Conservation (phyloP, 2,888 invertebrate species). For the Aelia acuminata region DNA sequence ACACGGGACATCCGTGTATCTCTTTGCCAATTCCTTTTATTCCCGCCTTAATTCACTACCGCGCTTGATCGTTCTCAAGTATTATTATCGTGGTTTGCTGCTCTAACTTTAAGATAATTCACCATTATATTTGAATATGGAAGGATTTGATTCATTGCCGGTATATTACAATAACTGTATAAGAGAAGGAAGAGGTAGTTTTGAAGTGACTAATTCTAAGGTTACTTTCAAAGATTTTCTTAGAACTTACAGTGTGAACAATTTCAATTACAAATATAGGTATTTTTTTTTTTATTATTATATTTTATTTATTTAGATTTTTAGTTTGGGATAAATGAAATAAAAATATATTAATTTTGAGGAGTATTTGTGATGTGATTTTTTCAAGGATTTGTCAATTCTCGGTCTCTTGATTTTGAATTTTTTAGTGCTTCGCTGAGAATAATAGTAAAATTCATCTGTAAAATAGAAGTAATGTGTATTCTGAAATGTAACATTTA, state of each 20-base stretch:
- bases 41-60: neutral
- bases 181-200: conserved; percentile 48
- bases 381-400: no score
- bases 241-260: conserved; percentile 94
- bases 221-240: conserved; percentile 96
- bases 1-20: no score
- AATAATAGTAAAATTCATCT: no score
- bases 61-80: neutral
- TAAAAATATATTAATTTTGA: no score
- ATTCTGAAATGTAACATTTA: no score
- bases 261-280: conserved; percentile 97
- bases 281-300: conserved; percentile 69
- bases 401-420: no score
- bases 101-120: neutral
- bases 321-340: no score
- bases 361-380: no score
- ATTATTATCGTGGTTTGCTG: neutral
- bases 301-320: no score
- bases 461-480: no score
- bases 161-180: conserved; percentile 55
- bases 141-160: conserved; percentile 52
- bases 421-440: no score
- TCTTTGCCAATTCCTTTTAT: neutral
- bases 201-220: conserved; percentile 71
- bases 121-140: neutral